Conservation (phyloP, 2,113 vertebrate genomes). For the Vulpes ferrilata region DNA sequence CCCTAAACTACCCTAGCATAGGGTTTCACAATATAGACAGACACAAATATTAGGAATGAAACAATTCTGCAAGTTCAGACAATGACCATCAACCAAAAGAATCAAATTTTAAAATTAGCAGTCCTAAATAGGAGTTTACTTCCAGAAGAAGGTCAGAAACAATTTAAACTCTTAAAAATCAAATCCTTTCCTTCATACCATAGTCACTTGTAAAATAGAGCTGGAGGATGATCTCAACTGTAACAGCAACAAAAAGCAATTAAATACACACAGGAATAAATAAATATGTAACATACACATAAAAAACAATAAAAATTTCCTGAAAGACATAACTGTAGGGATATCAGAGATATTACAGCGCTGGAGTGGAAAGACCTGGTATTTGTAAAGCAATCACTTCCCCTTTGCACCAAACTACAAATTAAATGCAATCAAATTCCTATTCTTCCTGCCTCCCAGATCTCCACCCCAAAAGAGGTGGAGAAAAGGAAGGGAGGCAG, state of each 20-base stretch:
- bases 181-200: conserved; percentile 19
- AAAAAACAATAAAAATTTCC: background rate
- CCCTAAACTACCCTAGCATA: background rate
- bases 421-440: conserved; percentile 50
- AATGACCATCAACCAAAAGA: conserved; percentile 21
- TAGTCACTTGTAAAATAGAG: conserved; percentile 20
- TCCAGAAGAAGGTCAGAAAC: background rate
- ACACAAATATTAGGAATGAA: background rate
- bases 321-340: background rate
- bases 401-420: conserved; percentile 27
- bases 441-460: background rate
- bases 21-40: background rate
- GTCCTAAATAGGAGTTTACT: conserved; percentile 19
- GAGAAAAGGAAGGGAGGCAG: background rate
- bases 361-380: background rate
- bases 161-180: conserved; percentile 40
- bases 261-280: background rate
- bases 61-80: background rate
- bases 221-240: background rate
- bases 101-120: conserved; percentile 42
- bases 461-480: background rate
- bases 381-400: background rate
- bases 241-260: conserved; percentile 48
- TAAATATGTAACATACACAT: background rate
- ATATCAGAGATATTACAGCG: background rate